Conservation (phyloP, 2,888 invertebrate genomes). For the Platynereis dumerilii region DNA sequence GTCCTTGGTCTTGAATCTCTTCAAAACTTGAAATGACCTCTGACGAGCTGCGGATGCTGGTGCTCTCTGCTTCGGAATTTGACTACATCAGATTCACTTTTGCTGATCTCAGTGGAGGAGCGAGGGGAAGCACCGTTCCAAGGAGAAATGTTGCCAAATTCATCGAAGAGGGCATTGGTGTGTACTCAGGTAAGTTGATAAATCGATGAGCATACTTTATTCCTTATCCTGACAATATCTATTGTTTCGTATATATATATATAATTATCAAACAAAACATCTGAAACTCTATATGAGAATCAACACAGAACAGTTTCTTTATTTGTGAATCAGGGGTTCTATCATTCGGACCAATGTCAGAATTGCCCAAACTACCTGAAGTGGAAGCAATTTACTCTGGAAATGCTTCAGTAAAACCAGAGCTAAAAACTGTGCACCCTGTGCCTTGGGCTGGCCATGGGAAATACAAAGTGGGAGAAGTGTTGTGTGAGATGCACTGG, state of each 20-base stretch:
- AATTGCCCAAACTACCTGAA: conserved; percentile 2
- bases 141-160: neutral
- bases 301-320: too few species aligned
- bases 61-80: neutral
- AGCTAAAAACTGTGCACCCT: conserved; percentile 20
- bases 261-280: too few species aligned
- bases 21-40: too few species aligned
- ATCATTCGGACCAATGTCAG: conserved; percentile 14
- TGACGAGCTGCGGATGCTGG: too few species aligned
- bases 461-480: conserved; percentile 14
- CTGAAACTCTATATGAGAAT: too few species aligned
- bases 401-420: conserved; percentile 20
- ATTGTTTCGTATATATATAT: too few species aligned
- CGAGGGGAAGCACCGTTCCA: neutral
- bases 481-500: conserved; percentile 21
- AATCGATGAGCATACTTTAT: too few species aligned
- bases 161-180: neutral
- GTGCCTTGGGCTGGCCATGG: conserved; percentile 14
- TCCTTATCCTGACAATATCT: too few species aligned
- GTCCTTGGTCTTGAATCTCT: too few species aligned
- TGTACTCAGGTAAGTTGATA: conserved; percentile 1
- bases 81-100: conserved; percentile 1
- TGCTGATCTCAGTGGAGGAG: neutral
- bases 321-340: conserved; percentile 7
- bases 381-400: conserved; percentile 15